Conservation (phyloP, 2,888 invertebrate species). For the Chaitophorus viminalis region DNA sequence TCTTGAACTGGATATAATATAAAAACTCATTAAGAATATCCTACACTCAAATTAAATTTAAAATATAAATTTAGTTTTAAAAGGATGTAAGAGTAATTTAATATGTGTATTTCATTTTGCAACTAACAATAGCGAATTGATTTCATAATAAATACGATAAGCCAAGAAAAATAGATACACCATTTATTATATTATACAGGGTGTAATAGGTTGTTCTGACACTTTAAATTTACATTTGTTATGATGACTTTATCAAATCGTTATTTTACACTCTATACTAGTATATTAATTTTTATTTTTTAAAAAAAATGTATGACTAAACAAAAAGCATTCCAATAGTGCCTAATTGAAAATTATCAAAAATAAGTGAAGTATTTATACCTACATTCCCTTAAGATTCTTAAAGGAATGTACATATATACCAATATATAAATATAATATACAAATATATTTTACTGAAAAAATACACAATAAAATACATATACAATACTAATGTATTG, state of each 20-base stretch:
- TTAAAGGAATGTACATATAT: constrained; percentile 16
- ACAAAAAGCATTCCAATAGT: neutral
- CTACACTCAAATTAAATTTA: no score
- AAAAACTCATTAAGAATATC: no score
- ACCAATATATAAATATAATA: neutral
- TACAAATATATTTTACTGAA: neutral
- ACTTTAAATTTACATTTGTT: no score
- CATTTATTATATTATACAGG: neutral
- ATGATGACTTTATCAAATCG: no score
- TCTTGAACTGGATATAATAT: no score
- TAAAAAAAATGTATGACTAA: neutral
- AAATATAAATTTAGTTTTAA: neutral
- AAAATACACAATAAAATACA: neutral
- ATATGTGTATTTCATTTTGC: neutral
- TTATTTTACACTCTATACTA: neutral
- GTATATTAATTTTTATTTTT: neutral
- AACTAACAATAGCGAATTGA: neutral
- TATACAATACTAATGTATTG: no score
- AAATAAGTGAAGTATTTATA: constrained; percentile 27
- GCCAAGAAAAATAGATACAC: neutral
- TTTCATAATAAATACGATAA: neutral
- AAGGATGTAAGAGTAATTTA: neutral
- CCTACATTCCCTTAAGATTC: neutral
- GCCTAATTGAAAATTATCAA: neutral
- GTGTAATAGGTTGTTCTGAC: no score